Evolutionary conservation across 2,888 invertebrate genomes (phyloP).

Genomic region (Lacanobia wlatinum): DNA sequence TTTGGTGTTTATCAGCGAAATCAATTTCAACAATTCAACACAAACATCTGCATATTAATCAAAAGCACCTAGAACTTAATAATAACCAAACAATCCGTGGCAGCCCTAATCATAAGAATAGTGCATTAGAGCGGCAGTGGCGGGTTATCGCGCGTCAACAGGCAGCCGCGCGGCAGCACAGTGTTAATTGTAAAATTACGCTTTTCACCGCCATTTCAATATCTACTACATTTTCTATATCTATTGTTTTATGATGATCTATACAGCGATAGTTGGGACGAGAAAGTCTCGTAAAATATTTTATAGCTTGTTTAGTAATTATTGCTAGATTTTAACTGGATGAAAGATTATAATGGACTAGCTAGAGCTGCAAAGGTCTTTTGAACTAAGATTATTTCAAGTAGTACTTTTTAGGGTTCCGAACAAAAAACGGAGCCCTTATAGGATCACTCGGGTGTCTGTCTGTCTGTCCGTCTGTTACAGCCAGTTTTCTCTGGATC

Average conservation of each 20-base stretch:
- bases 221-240: constrained; percentile 28
- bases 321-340: neutral
- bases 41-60: too few species aligned
- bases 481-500: too few species aligned
- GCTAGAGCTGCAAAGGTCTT: neutral
- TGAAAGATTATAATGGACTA: neutral
- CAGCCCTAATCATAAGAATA: constrained; percentile 71
- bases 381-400: neutral
- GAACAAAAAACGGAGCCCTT: too few species aligned
- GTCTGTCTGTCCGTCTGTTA: too few species aligned
- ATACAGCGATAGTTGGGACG: neutral
- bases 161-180: constrained; percentile 50
- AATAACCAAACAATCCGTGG: too few species aligned
- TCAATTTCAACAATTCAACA: too few species aligned
- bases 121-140: constrained; percentile 66
- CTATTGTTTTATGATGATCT: neutral
- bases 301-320: neutral
- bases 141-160: constrained; percentile 71
- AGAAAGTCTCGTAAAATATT: neutral
- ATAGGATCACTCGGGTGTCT: too few species aligned
- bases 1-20: too few species aligned
- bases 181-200: constrained; percentile 62
- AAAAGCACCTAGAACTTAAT: too few species aligned
- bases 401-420: too few species aligned
- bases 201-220: constrained; percentile 55